Conservation (phyloP, 2,113 vertebrate species). For the Panthera leo region DNA sequence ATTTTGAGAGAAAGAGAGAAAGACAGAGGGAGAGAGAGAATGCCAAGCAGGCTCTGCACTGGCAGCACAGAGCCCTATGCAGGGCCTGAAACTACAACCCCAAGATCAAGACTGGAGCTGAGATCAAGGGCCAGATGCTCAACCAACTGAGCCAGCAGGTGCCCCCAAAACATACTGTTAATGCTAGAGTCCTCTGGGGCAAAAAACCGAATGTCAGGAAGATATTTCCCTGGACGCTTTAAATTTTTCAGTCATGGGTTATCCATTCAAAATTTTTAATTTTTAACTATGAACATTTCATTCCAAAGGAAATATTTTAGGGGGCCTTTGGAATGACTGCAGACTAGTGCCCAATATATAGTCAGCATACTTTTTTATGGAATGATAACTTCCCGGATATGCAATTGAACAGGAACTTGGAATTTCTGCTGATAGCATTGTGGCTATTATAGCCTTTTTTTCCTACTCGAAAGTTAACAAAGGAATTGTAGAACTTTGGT, state of each 20-base stretch:
- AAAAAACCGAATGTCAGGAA: background rate
- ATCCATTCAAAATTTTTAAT: background rate
- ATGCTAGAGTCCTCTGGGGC: background rate
- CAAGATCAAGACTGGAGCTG: too few relatives aligned
- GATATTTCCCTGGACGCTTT: background rate
- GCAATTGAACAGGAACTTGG: background rate
- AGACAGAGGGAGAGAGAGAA: too few relatives aligned
- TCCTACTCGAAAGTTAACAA: background rate
- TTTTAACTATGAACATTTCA: background rate
- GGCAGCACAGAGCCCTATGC: too few relatives aligned
- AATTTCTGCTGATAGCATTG: background rate
- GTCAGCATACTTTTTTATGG: background rate
- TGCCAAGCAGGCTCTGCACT: too few relatives aligned
- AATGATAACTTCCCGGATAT: background rate
- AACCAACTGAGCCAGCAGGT: too few relatives aligned
- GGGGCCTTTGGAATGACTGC: background rate
- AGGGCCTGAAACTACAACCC: too few relatives aligned
- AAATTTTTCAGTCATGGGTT: background rate
- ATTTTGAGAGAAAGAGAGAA: too few relatives aligned
- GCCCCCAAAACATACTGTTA: background rate
- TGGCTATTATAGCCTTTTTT: background rate
- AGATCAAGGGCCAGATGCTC: too few relatives aligned
- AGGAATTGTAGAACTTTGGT: background rate
- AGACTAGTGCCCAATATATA: background rate
- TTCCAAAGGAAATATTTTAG: conserved; percentile 27